These are phyloP conservation scores for Alectura lathami DNA, from an alignment of 2,113 vertebrate species.

Conservation along the genomic window DNA sequence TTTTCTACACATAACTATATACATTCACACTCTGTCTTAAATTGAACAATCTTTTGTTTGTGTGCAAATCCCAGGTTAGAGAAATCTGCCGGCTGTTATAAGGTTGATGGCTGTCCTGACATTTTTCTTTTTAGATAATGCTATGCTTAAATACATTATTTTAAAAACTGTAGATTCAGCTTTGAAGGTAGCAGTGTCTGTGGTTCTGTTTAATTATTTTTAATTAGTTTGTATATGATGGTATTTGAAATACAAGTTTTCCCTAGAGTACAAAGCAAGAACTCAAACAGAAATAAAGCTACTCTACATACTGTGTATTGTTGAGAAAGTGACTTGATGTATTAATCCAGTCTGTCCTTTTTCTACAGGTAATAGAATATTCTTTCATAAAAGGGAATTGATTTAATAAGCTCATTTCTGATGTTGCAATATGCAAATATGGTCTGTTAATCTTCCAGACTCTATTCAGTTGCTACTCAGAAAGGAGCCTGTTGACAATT, in stretches of 20 bases:
- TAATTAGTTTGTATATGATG: neutral
- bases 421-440: neutral
- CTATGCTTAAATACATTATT: neutral
- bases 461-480: neutral
- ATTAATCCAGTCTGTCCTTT: neutral
- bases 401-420: neutral
- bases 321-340: neutral
- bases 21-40: neutral
- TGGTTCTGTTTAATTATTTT: neutral
- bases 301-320: neutral
- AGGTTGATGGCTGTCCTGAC: neutral
- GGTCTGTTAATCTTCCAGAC: neutral
- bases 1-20: neutral
- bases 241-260: neutral
- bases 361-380: neutral
- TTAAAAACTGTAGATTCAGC: neutral
- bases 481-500: neutral
- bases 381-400: neutral
- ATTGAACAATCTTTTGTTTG: neutral
- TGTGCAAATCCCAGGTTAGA: neutral
- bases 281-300: neutral
- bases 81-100: neutral
- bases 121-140: neutral
- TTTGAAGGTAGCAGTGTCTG: neutral
- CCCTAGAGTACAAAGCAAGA: neutral